These are phyloP conservation scores for Oscheius sp. DNA, from an alignment of 1,140 invertebrate species.

Conservation along the genomic window DNA sequence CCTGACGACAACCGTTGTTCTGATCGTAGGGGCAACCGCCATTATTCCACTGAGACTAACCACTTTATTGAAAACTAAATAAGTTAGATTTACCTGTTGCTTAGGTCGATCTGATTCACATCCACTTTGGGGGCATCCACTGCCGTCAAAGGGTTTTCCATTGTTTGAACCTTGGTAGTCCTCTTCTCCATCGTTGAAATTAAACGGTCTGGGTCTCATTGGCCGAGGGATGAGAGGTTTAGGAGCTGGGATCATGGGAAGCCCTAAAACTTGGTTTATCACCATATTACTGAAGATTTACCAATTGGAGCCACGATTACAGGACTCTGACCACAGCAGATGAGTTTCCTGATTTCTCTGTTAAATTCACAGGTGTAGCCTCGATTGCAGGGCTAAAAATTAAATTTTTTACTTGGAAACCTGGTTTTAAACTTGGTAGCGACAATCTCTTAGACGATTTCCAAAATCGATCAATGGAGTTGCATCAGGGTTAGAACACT, in stretches of 20 bases:
- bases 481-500: conserved; percentile 40
- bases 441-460: conserved; percentile 43
- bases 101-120: not conserved
- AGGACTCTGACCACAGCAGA: conserved; percentile 38
- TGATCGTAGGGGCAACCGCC: conserved; percentile 18
- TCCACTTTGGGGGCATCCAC: conserved; percentile 3
- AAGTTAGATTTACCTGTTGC: not conserved
- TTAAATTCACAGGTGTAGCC: conserved; percentile 44
- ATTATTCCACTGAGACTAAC: conserved; percentile 32
- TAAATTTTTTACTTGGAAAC: not conserved
- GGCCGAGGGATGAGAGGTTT: conserved; percentile 34
- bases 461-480: conserved; percentile 44
- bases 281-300: not conserved
- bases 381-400: conserved; percentile 37
- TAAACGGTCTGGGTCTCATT: conserved; percentile 24
- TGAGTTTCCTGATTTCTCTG: conserved; percentile 39
- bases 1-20: conserved; percentile 9
- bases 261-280: conserved; percentile 14
- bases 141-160: not conserved
- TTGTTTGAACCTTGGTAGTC: not conserved
- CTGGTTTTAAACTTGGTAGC: not conserved
- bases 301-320: conserved; percentile 37
- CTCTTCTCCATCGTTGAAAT: conserved; percentile 20
- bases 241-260: conserved; percentile 30
- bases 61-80: conserved; percentile 10